Evolutionary conservation across 1,140 invertebrate genomes (phyloP), one percentile per base, ranked within the genome.

Genomic region (Stegodyphus dumicola): DNA sequence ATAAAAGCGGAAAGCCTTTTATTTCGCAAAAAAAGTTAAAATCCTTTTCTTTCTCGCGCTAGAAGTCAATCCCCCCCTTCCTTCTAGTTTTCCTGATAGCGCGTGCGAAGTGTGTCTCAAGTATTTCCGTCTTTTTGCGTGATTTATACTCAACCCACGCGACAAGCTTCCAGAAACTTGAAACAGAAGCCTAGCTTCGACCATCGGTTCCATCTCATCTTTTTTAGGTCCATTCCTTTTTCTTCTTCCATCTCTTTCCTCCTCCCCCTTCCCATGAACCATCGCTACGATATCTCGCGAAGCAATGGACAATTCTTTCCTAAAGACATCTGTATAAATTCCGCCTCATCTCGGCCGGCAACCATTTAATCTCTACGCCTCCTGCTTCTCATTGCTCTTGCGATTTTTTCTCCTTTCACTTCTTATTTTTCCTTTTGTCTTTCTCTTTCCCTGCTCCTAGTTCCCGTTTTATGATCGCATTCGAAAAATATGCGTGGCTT

Each of bases 321-420:
- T 54, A 69, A 69, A 79, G 77, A 79, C 77, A 79, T 79, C 77
- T 79, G 77, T 79, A 79, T 79, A 70, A 79, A 79, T 79, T 79
- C 77, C 17, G 67, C 77, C 67, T 70, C 77, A 79, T 79, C 77
- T 79, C 53, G 13, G 66, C 52, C 77, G 56, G 77, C 66, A 17
- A 56, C 77, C 77, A 79, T 79, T 79, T 79, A 79, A 79, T 79
- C 77, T 79, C 77, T 79, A 79, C 77, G 77, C 77, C 53, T 79
- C 18, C 66, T 70, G 67, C 66, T 60, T 71, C 64, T 67, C 76
- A 67, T 52, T 66, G 64, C 65, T 17, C 60, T 77, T 3, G 76
- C 7, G 64, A 66, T 67, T 79, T 56, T 70, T 79, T 60, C 54
- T 33, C 33, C 33, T 33, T 49, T 53, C 17, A 7, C 64, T 51